Conservation (phyloP, 2,797 vertebrate species). For the Halcyon smyrnensis region DNA sequence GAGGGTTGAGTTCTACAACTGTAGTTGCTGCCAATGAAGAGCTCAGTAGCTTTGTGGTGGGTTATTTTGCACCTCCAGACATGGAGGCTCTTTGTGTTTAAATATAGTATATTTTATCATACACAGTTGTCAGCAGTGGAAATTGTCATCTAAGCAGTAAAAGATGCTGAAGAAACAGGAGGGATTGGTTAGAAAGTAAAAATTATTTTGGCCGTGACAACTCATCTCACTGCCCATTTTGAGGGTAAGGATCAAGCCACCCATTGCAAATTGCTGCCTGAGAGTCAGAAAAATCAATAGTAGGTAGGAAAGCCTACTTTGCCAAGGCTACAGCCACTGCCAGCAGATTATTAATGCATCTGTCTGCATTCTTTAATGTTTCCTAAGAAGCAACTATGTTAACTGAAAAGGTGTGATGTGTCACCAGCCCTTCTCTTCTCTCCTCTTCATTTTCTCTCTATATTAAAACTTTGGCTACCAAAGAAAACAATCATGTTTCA, state of each 20-base stretch:
- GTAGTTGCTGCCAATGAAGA: background rate
- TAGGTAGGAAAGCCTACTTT: slow-evolving; percentile 28
- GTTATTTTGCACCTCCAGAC: slow-evolving; percentile 13
- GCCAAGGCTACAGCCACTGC: slow-evolving; percentile 45
- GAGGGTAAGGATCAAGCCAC: background rate
- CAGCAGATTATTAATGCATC: slow-evolving; percentile 68
- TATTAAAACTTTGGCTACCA: slow-evolving; percentile 72
- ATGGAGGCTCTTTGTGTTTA: slow-evolving; percentile 13
- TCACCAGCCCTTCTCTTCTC: slow-evolving; percentile 69
- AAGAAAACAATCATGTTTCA: slow-evolving; percentile 72
- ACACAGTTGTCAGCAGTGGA: slow-evolving; percentile 51
- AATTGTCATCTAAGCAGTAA: slow-evolving; percentile 64
- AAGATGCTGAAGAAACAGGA: slow-evolving; percentile 60
- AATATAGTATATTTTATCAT: slow-evolving; percentile 33
- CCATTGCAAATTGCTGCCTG: slow-evolving; percentile 35
- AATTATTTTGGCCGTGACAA: slow-evolving; percentile 16
- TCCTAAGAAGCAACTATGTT: slow-evolving; percentile 67
- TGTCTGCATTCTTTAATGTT: slow-evolving; percentile 70
- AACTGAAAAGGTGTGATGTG: slow-evolving; percentile 66
- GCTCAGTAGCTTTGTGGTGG: background rate
- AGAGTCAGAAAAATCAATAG: slow-evolving; percentile 57
- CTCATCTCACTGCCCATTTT: background rate
- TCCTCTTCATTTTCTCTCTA: slow-evolving; percentile 65
- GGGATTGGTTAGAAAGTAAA: slow-evolving; percentile 3
- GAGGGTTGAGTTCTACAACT: background rate